Percentiles rank a stretch among this genome's conserved stretches.
Conservation (phyloP, 1,140 invertebrate genomes). For the Coenobita brevimanus region DNA sequence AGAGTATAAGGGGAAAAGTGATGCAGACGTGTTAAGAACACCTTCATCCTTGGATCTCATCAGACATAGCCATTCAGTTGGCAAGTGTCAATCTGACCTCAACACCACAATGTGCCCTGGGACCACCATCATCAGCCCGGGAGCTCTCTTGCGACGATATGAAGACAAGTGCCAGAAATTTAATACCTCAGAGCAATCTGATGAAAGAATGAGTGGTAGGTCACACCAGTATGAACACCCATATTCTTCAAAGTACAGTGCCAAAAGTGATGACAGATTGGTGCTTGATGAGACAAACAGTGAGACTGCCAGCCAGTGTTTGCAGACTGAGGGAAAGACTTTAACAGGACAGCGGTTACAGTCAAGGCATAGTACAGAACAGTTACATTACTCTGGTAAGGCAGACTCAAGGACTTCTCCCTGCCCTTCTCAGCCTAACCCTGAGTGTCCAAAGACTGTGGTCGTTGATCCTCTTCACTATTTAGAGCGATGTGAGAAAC, state of each 20-base stretch:
- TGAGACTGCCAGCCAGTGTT: too few relatives aligned
- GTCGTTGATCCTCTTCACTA: conserved; percentile 28
- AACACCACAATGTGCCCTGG: neutral
- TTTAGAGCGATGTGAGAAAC: conserved; percentile 33
- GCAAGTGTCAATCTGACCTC: neutral
- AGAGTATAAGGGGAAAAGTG: neutral
- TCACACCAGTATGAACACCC: neutral
- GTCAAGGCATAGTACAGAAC: neutral
- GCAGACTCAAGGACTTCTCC: neutral
- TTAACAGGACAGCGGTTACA: too few relatives aligned
- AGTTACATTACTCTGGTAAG: neutral
- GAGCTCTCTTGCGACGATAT: conserved; percentile 12
- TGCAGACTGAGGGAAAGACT: too few relatives aligned
- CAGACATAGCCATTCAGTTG: neutral
- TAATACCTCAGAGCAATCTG: too few relatives aligned
- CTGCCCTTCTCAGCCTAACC: too few relatives aligned
- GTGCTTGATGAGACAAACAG: too few relatives aligned
- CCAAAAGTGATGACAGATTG: too few relatives aligned
- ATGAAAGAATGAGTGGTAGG: too few relatives aligned
- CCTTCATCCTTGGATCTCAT: neutral
- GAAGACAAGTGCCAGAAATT: neutral
- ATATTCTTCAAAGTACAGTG: too few relatives aligned
- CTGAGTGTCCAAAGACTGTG: conserved; percentile 15
- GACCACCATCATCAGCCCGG: conserved; percentile 26
- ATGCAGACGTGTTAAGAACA: neutral